Conservation (phyloP, 1,140 invertebrate species). For the Augochlora pura region DNA sequence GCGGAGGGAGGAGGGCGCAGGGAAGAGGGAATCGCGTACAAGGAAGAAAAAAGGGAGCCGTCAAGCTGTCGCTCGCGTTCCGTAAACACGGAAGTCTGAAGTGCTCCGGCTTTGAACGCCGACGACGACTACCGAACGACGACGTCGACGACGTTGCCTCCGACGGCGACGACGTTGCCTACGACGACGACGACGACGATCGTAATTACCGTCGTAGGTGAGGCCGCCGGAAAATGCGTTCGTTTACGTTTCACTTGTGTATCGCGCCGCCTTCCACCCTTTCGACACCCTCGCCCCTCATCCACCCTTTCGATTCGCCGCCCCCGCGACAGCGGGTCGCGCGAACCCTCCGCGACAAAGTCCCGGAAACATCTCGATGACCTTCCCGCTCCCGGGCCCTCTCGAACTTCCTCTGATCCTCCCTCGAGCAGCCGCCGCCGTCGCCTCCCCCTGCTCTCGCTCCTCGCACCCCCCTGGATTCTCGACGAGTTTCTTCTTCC, state of each 20-base stretch:
- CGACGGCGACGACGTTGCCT: not conserved
- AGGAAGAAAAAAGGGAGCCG: constrained; percentile 45
- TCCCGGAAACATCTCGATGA: not conserved
- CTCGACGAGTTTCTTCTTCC: not conserved
- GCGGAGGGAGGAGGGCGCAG: not conserved
- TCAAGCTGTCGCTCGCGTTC: constrained; percentile 48
- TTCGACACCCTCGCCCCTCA: not conserved
- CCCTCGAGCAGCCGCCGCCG: too few species aligned
- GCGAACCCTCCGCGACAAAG: not conserved
- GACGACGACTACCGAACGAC: constrained; percentile 34
- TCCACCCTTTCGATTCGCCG: not conserved
- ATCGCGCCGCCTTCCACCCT: not conserved
- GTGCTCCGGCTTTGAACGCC: constrained; percentile 49
- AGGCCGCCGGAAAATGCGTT: constrained; percentile 5
- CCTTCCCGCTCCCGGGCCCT: not conserved
- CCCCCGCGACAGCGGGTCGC: not conserved
- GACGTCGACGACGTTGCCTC: not conserved
- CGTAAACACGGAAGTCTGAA: constrained; percentile 55
- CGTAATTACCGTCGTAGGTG: constrained; percentile 39
- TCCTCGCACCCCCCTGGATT: too few species aligned
- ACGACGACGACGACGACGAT: constrained; percentile 18
- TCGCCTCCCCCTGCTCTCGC: too few species aligned
- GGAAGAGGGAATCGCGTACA: constrained; percentile 33
- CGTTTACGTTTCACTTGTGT: constrained; percentile 14
- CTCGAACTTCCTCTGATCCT: too few species aligned